Evolutionary conservation across 1,140 invertebrate genomes (phyloP).

Genomic region (Lineus longissimus): DNA sequence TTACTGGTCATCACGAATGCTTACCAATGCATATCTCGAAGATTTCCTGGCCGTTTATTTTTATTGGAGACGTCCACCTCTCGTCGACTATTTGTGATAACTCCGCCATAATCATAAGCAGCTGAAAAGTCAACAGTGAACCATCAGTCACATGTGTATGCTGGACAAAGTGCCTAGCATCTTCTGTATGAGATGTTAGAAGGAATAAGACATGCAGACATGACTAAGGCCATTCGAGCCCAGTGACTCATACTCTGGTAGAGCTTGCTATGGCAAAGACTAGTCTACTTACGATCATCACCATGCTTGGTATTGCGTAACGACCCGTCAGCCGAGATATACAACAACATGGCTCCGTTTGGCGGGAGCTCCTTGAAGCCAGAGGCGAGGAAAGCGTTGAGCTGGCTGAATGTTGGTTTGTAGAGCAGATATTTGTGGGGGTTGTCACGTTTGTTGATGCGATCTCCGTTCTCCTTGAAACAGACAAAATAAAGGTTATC

Average conservation of each 20-base stretch:
- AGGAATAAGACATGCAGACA: too few species aligned
- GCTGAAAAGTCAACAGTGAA: conserved; percentile 51
- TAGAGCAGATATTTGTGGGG: conserved; percentile 96
- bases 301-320: conserved; percentile 82
- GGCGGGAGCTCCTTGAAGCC: conserved; percentile 89
- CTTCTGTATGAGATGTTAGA: too few species aligned
- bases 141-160: too few species aligned
- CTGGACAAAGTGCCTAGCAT: too few species aligned
- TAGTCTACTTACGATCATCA: conserved; percentile 74
- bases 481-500: not conserved
- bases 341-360: conserved; percentile 85
- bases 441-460: conserved; percentile 72
- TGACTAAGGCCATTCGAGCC: not conserved
- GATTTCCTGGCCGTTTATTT: conserved; percentile 61
- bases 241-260: not conserved
- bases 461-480: conserved; percentile 42
- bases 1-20: conserved; percentile 15
- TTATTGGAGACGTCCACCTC: conserved; percentile 63
- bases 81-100: conserved; percentile 79
- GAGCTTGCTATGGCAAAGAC: not conserved
- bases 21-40: conserved; percentile 75
- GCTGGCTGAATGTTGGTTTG: conserved; percentile 90
- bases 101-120: conserved; percentile 89
- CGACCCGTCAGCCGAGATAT: conserved; percentile 90
- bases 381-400: conserved; percentile 88